Evolutionary conservation across 2,888 invertebrate species (phyloP).

Genomic region (Rhingia rostrata): DNA sequence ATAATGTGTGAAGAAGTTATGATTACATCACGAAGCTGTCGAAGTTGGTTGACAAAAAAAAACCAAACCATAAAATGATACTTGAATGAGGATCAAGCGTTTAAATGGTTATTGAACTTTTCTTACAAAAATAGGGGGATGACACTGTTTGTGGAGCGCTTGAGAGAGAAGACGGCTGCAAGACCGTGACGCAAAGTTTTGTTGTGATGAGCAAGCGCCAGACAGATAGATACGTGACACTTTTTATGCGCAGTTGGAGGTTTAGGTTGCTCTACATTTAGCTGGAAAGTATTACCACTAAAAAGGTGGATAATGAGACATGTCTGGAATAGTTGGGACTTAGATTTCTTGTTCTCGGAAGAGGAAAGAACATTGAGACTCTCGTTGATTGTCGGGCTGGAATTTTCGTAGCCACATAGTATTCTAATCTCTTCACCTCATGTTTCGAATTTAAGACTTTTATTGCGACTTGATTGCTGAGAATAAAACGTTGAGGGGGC

Average conservation of each 20-base stretch:
- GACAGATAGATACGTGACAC: conserved; percentile 37
- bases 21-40: conserved; percentile 69
- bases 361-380: too few relatives aligned
- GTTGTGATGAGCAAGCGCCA: conserved; percentile 17
- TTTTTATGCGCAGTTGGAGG: conserved; percentile 5
- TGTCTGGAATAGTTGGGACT: not conserved
- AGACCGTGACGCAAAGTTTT: conserved; percentile 12
- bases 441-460: too few relatives aligned
- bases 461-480: too few relatives aligned
- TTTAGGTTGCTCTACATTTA: conserved; percentile 38
- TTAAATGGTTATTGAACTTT: conserved; percentile 67
- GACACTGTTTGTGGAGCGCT: conserved; percentile 19
- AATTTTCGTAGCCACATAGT: too few relatives aligned
- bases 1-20: conserved; percentile 51
- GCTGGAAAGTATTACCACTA: conserved; percentile 15
- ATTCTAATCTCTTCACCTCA: too few relatives aligned
- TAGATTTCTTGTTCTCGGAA: not conserved
- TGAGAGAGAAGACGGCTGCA: too few relatives aligned
- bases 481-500: too few relatives aligned
- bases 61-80: conserved; percentile 13
- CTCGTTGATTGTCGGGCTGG: too few relatives aligned
- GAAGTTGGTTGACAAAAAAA: conserved; percentile 21
- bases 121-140: conserved; percentile 3
- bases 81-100: conserved; percentile 57
- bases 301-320: not conserved